Evolutionary conservation across 2,888 invertebrate species (phyloP), one percentile per base, ranked within the genome.

Genomic region (Aphelenchoides bicaudatus): DNA sequence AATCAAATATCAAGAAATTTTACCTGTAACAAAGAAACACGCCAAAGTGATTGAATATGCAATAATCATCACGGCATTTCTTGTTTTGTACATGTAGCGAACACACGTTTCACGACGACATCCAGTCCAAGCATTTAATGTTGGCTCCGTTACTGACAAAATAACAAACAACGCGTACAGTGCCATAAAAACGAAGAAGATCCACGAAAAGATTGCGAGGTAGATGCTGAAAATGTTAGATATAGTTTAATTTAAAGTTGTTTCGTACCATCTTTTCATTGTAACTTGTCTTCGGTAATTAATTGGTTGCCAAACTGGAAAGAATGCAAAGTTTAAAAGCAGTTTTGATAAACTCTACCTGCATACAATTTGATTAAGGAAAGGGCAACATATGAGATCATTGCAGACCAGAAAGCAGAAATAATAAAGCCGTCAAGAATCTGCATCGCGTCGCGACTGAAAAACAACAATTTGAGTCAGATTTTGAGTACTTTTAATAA

Each of bases 401-500:
- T 68, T 2, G 67, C 73, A 0, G 71, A 68, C 74, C 74, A 74
- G 62, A 74, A 74, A n/a, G n/a, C n/a, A n/a, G n/a, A n/a, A n/a
- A n/a, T n/a, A n/a, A n/a, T n/a, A n/a, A n/a, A n/a, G n/a, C 68
- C 65, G 43, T 74, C 74, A 30, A 74, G 61, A 2, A 70, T 52
- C n/a, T 59, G 58, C n/a, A 73, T 64, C 48, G 73, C 63, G 37
- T 74, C 73, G 2, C 73, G 72, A 47, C 73, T 74, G 64, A n/a
- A n/a, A n/a, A n/a, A n/a, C n/a, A n/a, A n/a, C n/a, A n/a, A n/a
- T n/a, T n/a, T n/a, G n/a, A n/a, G n/a, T n/a, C n/a, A n/a, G n/a
- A n/a, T n/a, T n/a, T n/a, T n/a, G n/a, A n/a, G n/a, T n/a, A n/a
- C n/a, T n/a, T n/a, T n/a, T n/a, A n/a, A n/a, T n/a, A n/a, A n/a